These are phyloP conservation scores for Orestias chungarensis DNA, from an alignment of 2,797 vertebrate species.

Conservation along the genomic window DNA sequence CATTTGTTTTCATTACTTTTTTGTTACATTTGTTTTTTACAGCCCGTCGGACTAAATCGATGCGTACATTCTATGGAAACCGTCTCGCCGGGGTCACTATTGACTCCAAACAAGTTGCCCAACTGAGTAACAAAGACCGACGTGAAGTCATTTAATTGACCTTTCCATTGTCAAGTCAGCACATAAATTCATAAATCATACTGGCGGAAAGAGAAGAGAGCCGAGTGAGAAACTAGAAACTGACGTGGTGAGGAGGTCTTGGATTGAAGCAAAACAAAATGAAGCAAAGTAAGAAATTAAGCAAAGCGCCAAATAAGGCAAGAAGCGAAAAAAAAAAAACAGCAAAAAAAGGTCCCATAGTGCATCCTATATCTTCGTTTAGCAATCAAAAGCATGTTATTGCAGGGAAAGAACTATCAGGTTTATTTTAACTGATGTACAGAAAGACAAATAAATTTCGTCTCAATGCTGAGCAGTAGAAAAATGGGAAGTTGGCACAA, in stretches of 20 bases:
- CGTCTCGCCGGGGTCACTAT: not conserved
- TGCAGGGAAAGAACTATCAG: not conserved
- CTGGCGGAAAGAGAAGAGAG: not conserved
- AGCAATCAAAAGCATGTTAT: not conserved
- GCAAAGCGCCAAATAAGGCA: conserved; percentile 14
- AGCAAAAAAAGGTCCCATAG: conserved; percentile 20
- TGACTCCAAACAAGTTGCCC: conserved; percentile 4
- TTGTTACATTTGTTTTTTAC: no score
- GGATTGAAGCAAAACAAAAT: no score
- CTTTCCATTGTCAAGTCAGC: not conserved
- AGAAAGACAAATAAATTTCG: not conserved
- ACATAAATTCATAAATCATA: not conserved
- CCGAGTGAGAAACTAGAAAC: conserved; percentile 42
- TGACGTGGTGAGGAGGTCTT: conserved; percentile 37
- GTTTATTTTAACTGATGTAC: not conserved
- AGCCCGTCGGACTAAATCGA: no score
- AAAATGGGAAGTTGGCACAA: not conserved
- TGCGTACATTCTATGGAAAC: not conserved
- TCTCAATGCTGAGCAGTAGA: not conserved
- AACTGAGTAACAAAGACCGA: conserved; percentile 6
- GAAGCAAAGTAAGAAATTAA: conserved; percentile 58
- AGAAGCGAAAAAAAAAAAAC: conserved; percentile 24
- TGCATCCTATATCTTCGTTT: not conserved
- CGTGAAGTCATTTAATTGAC: conserved; percentile 13
- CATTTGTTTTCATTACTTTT: conserved; percentile 11